Conservation (phyloP, 2,797 vertebrate species). For the Paguma larvata region DNA sequence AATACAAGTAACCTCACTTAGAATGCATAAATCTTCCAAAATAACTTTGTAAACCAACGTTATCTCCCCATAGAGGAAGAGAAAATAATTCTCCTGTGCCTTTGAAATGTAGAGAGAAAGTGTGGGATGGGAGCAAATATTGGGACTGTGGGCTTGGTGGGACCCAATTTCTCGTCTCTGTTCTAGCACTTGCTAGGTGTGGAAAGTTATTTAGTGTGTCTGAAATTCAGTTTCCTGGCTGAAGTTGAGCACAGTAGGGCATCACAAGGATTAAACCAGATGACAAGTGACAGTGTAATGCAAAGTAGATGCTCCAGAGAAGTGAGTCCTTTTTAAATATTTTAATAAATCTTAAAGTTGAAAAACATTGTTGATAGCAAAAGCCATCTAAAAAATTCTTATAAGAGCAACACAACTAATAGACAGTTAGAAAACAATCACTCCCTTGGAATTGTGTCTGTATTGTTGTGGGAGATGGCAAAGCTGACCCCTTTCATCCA, state of each 20-base stretch:
- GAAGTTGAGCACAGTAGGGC: not conserved
- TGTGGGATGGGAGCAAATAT: not conserved
- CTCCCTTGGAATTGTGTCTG: not conserved
- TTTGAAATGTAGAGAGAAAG: not conserved
- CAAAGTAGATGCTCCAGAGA: not conserved
- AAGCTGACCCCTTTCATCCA: not conserved
- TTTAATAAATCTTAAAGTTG: slow-evolving; percentile 4
- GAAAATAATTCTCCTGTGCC: not conserved
- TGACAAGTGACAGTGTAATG: not conserved
- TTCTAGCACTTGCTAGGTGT: not conserved
- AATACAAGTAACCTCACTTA: slow-evolving; percentile 1
- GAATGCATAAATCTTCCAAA: slow-evolving; percentile 46
- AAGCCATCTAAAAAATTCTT: not conserved
- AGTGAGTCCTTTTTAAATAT: not conserved
- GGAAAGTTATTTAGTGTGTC: not conserved
- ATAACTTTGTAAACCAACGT: slow-evolving; percentile 35
- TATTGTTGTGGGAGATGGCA: not conserved
- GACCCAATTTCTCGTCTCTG: too few relatives aligned
- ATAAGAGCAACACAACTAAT: not conserved
- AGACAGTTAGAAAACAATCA: not conserved
- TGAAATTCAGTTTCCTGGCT: not conserved
- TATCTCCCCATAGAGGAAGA: slow-evolving; percentile 11
- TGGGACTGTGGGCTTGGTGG: not conserved
- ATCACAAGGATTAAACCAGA: not conserved
- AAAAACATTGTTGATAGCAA: slow-evolving; percentile 32